These are phyloP conservation scores for Tringa solitaria DNA, from an alignment of 2,113 vertebrate genomes.

Conservation along the genomic window DNA sequence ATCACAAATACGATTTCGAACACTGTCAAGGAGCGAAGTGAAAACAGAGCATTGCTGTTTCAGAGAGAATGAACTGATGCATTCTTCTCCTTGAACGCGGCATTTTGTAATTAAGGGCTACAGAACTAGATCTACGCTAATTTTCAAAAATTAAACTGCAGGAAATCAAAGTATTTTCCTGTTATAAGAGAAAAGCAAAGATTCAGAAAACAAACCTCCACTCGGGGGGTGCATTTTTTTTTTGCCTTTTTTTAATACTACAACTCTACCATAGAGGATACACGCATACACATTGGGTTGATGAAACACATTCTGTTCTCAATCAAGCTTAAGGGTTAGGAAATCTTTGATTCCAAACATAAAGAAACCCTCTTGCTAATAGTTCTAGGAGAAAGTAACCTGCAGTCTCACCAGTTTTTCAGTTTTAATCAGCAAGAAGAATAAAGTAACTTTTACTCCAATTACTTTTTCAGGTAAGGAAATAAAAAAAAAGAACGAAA, in stretches of 20 bases:
- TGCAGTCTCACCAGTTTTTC: background rate
- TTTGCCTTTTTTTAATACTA: background rate
- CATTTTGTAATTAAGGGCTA: background rate
- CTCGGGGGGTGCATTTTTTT: background rate
- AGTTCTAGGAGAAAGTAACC: background rate
- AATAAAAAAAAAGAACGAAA: background rate
- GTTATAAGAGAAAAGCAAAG: background rate
- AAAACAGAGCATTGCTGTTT: background rate
- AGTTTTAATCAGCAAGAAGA: background rate
- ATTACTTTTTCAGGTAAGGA: background rate
- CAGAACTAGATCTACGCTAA: background rate
- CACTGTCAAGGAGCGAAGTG: background rate
- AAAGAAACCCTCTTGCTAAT: background rate
- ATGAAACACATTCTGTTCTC: background rate
- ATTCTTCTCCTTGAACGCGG: background rate
- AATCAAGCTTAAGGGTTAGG: background rate
- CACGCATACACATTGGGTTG: background rate
- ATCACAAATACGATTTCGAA: background rate
- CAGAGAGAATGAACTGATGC: background rate
- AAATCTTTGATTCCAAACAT: background rate
- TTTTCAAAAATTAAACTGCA: background rate
- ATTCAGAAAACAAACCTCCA: background rate
- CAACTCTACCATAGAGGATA: background rate
- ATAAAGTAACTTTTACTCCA: background rate
- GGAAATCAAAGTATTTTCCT: background rate